Evolutionary conservation across 2,888 invertebrate genomes (phyloP), one percentile per base, ranked within the genome.

Genomic region (Exocentrus adspersus): DNA sequence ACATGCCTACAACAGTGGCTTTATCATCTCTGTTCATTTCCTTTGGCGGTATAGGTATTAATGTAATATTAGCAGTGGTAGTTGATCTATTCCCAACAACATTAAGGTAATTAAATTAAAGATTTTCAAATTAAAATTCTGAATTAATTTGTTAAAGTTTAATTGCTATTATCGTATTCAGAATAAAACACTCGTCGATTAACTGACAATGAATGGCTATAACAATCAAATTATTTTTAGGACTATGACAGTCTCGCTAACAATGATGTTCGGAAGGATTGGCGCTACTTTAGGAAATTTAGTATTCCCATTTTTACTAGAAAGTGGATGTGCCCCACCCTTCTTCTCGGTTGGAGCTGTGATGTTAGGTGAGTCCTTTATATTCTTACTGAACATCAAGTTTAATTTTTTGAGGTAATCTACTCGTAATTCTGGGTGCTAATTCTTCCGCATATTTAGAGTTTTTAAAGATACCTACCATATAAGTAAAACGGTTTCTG

Each of bases 211-310:
- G n/a, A n/a, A n/a, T n/a, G n/a, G n/a, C n/a, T n/a, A n/a, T n/a
- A n/a, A n/a, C n/a, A n/a, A n/a, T n/a, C n/a, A n/a, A n/a, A n/a
- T n/a, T 24, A 37, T 51, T 58, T 83, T 1, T 78, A 91, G 92
- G 78, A 91, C 92, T 1, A 89, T 91, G 87, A 88, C 91, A 0
- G 86, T 92, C 71, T 87, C 91, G 0, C 84, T 88, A 2, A 87
- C 89, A 30, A 86, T 92, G 85, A 91, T 92, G 90, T 84, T 84
- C 51, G 92, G 91, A 1, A 85, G 92, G 37, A 74, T 88, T 10
- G 92, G 92, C 4, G 90, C 92, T 4, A 86, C 91, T 41, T 80
- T 87, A 1, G 92, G 92, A 2, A 92, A 92, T 69, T 81, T 92
- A 46, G 77, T 89, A 2, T 92, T 92, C 75, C 92, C 92, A 0